Conservation (phyloP, 2,888 invertebrate species). For the Timandra comae region DNA sequence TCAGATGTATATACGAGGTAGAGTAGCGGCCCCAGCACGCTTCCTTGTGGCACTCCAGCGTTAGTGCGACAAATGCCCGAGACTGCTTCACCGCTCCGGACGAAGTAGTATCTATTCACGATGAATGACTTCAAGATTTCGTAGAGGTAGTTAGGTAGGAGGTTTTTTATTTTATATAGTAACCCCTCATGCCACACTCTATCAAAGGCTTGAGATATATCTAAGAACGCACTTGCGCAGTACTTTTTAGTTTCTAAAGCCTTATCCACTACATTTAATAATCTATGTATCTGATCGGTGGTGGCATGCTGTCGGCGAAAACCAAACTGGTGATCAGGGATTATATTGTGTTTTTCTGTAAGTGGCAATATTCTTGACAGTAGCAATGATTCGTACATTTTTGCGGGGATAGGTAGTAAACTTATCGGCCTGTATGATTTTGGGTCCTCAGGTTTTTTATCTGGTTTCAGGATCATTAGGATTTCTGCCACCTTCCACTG, state of each 20-base stretch:
- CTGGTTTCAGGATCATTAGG: conserved; percentile 7
- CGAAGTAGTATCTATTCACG: conserved; percentile 5
- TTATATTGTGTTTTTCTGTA: conserved; percentile 1
- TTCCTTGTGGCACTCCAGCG: conserved; percentile 14
- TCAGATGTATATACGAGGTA: not conserved
- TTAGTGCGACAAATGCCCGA: too few species aligned
- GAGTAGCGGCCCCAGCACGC: conserved; percentile 10
- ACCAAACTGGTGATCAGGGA: conserved; percentile 9
- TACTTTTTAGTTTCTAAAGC: conserved; percentile 4
- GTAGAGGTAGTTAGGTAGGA: conserved; percentile 4
- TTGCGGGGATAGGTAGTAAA: conserved; percentile 7
- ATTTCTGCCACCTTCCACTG: conserved; percentile 7
- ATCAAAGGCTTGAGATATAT: conserved; percentile 19
- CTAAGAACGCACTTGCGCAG: conserved; percentile 6
- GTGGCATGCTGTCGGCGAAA: conserved; percentile 2
- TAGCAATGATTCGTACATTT: conserved; percentile 7
- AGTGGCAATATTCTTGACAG: conserved; percentile 3
- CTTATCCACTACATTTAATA: conserved; percentile 1
- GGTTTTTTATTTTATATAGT: conserved; percentile 12
- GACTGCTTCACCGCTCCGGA: not conserved
- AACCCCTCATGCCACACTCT: conserved; percentile 21
- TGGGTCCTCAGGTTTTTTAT: conserved; percentile 4
- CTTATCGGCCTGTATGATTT: conserved; percentile 10
- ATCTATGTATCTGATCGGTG: conserved; percentile 2
- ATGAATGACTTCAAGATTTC: conserved; percentile 9